Percentiles rank a stretch among this genome's conserved stretches.
phyloP scores from a whole-genome alignment of 2,113 vertebrate species.

The Anguilla japonica region DNA sequence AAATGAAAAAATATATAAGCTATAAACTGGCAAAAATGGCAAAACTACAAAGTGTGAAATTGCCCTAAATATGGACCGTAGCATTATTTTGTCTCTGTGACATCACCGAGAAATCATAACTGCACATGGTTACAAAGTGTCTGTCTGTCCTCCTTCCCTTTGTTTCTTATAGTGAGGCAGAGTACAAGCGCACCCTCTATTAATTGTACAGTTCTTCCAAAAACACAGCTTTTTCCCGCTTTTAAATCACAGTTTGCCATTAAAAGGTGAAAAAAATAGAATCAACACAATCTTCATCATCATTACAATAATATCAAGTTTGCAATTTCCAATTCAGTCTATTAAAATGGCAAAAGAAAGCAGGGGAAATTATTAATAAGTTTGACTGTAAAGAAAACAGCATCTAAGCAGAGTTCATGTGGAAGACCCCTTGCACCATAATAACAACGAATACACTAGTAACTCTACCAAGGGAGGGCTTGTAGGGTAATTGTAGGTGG shows the following conservation, averaged over 20 bases:
- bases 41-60: not conserved
- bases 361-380: not conserved
- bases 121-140: not conserved
- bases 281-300: not conserved
- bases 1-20: not conserved
- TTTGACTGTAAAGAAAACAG: not conserved
- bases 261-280: not conserved
- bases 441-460: not conserved
- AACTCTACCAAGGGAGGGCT: not conserved
- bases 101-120: not conserved
- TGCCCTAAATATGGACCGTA: not conserved
- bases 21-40: too few species aligned
- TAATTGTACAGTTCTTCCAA: not conserved
- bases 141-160: not conserved
- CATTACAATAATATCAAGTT: not conserved
- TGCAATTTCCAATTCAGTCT: not conserved
- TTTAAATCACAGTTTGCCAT: constrained; percentile 4
- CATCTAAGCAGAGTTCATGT: not conserved
- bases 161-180: not conserved
- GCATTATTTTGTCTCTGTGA: not conserved
- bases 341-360: not conserved
- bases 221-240: not conserved
- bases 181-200: not conserved
- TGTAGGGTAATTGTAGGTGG: not conserved
- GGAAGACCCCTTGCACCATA: not conserved